Base-by-base conservation (phyloP, 92 coral and sea anemone genomes). In the Epizoanthus scotinus region DNA sequence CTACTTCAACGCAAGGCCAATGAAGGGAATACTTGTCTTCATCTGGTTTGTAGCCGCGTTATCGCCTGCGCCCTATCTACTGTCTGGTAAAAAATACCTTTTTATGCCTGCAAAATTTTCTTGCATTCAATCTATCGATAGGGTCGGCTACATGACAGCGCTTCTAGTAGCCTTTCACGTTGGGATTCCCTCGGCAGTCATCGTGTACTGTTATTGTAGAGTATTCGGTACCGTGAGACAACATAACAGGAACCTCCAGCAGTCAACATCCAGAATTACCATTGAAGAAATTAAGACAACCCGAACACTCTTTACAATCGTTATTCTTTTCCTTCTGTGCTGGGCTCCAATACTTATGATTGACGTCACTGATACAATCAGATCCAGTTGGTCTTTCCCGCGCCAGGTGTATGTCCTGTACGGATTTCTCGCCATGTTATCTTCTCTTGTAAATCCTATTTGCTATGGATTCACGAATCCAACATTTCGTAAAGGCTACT, bases 381-480 rank as follows among this genome's bases (percentile, higher is more conserved):
- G 44, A 29, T 12, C 31, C 6, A 14, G 29, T 12, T 65, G 70
- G 70, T 13, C 27, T 0, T 65, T 65, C 36, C 70, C 70, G 0
- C 70, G 70, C 2, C 28, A 65, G 47, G 70, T 65, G 0, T 65
- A 65, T 7, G 70, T 65, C 2, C 6, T 20, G 8, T 65, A 65
- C 36, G 42, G 44, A 8, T 31, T 31, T 6, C 50, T 65, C n/a
- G 70, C 70, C 0, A 6, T 24, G 20, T 65, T 28, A 15, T 65
- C 70, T 0, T 65, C 47, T 38, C 70, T 65, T 65, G 50, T 65
- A 1, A 65, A 65, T 34, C 70, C 70, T 7, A 28, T 65, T 34
- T 65, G 70, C 22, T 65, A 65, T 25, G 70, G 70, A 27, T 6
- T 65, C 12, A 65, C 31, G 70, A 65, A 34, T 20, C 70, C 70